phyloP scores from a whole-genome alignment of 2,888 invertebrate species.

The Pyralis farinalis region DNA sequence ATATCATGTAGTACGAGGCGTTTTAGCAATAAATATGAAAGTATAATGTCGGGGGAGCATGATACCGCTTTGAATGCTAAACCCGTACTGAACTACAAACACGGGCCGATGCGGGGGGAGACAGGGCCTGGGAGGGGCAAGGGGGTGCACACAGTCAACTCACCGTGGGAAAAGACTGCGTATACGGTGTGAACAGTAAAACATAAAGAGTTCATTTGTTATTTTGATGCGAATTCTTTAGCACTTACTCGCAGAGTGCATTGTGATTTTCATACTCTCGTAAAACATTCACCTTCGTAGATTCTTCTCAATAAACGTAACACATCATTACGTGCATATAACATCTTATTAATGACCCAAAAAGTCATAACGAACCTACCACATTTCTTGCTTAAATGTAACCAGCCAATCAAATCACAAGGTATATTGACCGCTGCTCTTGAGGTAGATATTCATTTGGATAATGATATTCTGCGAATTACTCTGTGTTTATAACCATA shows the following conservation, averaged over 20 bases:
- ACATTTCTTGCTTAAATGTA: constrained; percentile 9
- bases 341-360: constrained; percentile 9
- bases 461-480: constrained; percentile 77
- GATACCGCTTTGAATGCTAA: constrained; percentile 74
- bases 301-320: background rate
- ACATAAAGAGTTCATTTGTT: constrained; percentile 55
- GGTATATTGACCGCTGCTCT: constrained; percentile 42
- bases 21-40: constrained; percentile 74
- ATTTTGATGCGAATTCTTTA: constrained; percentile 57
- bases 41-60: constrained; percentile 69
- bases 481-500: constrained; percentile 74
- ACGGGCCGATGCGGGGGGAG: constrained; percentile 44
- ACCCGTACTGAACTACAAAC: constrained; percentile 73
- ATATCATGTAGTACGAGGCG: constrained; percentile 57
- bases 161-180: constrained; percentile 71
- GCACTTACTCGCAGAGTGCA: constrained; percentile 24
- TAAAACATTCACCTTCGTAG: constrained; percentile 15
- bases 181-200: constrained; percentile 56
- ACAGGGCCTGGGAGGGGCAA: constrained; percentile 35
- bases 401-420: constrained; percentile 44
- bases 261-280: constrained; percentile 18
- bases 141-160: constrained; percentile 48
- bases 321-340: background rate
- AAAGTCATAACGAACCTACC: background rate
- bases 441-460: constrained; percentile 67